Evolutionary conservation across 2,113 vertebrate species (phyloP).

Genomic region (Taxidea taxus): DNA sequence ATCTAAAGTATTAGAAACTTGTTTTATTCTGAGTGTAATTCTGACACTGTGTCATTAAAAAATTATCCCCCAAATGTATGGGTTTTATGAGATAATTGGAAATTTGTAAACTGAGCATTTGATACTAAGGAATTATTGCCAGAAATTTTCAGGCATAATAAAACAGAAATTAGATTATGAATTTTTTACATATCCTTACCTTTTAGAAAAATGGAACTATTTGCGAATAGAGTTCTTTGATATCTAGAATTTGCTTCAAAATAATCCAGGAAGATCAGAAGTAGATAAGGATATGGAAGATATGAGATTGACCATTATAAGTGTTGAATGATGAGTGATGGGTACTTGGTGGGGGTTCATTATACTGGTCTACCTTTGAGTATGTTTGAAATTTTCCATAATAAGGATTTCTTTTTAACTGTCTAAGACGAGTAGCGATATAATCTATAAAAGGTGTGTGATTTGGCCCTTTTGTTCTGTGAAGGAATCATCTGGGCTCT

Average conservation of each 20-base stretch:
- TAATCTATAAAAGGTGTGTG: background rate
- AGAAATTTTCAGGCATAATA: background rate
- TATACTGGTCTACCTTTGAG: background rate
- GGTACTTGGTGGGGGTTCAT: background rate
- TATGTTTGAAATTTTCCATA: background rate
- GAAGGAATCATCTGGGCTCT: background rate
- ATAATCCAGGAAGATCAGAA: background rate
- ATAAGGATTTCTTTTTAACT: background rate
- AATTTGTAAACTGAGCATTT: background rate
- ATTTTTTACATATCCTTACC: background rate
- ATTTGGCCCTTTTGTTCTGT: background rate
- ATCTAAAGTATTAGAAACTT: background rate
- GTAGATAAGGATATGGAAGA: background rate
- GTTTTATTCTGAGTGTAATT: slow-evolving; percentile 42
- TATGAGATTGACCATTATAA: background rate
- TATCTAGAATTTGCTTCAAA: background rate
- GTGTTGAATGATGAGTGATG: background rate
- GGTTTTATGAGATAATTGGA: background rate
- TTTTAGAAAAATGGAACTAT: background rate
- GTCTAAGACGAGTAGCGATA: slow-evolving; percentile 2
- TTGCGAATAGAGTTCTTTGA: slow-evolving; percentile 2
- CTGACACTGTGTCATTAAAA: background rate
- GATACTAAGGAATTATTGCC: background rate
- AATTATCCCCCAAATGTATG: background rate
- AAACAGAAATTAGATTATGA: background rate